A percentile compares a stretch with the other conserved stretches of the same genome.
Conservation (phyloP, 2,113 vertebrate genomes). For the Corydoras maculifer region DNA sequence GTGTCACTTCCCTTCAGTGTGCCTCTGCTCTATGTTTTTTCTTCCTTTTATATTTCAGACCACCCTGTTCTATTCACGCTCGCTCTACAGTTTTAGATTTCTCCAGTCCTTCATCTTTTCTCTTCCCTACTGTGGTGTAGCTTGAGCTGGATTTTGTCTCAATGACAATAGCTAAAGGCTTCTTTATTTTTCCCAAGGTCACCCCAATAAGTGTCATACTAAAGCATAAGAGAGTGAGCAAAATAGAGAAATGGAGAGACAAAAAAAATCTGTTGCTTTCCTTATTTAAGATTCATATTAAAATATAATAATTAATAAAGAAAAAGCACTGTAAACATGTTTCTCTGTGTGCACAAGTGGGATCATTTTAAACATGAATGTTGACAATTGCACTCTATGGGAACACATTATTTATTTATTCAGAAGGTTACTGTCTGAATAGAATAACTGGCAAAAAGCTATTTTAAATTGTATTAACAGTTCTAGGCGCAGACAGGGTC, state of each 20-base stretch:
- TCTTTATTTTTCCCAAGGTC: constrained; percentile 56
- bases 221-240: constrained; percentile 7
- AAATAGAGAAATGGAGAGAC: constrained; percentile 20
- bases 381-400: too few species aligned
- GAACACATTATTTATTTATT: too few species aligned
- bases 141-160: constrained; percentile 53
- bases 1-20: constrained; percentile 18
- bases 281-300: constrained; percentile 3
- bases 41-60: constrained; percentile 1
- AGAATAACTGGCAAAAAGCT: too few species aligned
- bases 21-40: constrained; percentile 17
- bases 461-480: too few species aligned
- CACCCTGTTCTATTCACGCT: neutral
- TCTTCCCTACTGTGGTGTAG: constrained; percentile 42
- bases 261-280: constrained; percentile 8
- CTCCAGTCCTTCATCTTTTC: constrained; percentile 15
- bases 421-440: too few species aligned
- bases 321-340: neutral
- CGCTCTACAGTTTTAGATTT: neutral
- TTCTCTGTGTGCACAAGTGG: neutral
- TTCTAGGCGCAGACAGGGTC: too few species aligned
- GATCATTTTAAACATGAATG: too few species aligned
- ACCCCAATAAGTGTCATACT: constrained; percentile 48
- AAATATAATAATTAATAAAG: too few species aligned
- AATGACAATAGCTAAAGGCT: constrained; percentile 56